Conservation (phyloP, 2,113 vertebrate species). For the Melospiza georgiana region DNA sequence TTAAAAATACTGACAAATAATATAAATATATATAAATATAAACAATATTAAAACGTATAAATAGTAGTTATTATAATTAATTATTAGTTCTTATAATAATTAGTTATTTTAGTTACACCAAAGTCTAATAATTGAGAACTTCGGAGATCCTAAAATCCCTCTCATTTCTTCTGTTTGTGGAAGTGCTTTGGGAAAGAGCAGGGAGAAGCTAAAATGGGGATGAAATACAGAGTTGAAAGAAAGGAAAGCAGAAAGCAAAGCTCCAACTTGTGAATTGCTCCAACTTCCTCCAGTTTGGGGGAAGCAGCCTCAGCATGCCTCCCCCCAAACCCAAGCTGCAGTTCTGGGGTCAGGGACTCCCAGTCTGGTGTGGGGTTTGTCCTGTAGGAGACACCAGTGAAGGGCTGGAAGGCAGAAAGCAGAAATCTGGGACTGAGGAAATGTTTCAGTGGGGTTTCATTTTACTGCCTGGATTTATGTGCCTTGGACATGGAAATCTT, state of each 20-base stretch:
- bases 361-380: not conserved
- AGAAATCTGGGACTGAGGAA: not conserved
- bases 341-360: not conserved
- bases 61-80: too few species aligned
- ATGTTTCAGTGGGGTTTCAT: not conserved
- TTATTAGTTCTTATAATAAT: too few species aligned
- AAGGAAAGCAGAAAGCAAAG: not conserved
- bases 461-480: conserved; percentile 40
- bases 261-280: not conserved
- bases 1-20: too few species aligned
- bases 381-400: not conserved
- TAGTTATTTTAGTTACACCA: too few species aligned
- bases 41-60: too few species aligned
- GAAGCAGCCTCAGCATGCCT: rapidly evolving
- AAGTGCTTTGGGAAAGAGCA: too few species aligned
- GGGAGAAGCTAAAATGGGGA: too few species aligned
- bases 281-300: not conserved
- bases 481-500: not conserved
- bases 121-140: not conserved
- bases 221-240: not conserved
- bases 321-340: not conserved
- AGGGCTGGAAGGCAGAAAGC: not conserved
- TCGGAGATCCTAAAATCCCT: not conserved
- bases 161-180: not conserved
- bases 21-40: too few species aligned